Evolutionary conservation across 2,113 vertebrate species (phyloP).

Genomic region (Dascyllus trimaculatus): DNA sequence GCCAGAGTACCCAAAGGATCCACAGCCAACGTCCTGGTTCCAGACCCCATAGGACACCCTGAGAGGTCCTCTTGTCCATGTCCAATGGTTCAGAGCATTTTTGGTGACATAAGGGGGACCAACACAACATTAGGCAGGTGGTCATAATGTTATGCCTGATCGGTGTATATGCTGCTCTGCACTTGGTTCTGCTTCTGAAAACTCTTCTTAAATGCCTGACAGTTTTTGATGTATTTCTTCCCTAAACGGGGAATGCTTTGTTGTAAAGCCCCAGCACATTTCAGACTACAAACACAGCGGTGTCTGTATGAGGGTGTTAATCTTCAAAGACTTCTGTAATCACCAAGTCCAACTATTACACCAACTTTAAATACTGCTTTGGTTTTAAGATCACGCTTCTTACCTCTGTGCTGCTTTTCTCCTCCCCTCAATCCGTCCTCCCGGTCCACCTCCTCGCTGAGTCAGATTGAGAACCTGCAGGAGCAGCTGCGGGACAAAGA

Average conservation of each 20-base stretch:
- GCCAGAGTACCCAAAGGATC: too few species aligned
- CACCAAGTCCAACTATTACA: constrained; percentile 5
- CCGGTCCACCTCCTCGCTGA: not conserved
- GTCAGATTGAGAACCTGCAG: constrained; percentile 98
- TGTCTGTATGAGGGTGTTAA: constrained; percentile 22
- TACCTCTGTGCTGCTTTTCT: not conserved
- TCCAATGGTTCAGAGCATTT: too few species aligned
- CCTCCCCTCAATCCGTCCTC: not conserved
- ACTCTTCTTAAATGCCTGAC: constrained; percentile 1
- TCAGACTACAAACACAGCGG: constrained; percentile 8
- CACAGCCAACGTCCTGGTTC: too few species aligned
- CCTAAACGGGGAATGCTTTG: constrained; percentile 11
- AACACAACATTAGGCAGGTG: too few species aligned
- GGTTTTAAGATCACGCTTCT: constrained; percentile 18
- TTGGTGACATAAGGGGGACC: too few species aligned
- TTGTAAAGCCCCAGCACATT: constrained; percentile 12
- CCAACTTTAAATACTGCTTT: constrained; percentile 16
- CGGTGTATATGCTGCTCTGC: not conserved
- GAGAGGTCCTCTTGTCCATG: too few species aligned
- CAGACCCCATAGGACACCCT: too few species aligned
- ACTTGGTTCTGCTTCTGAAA: not conserved
- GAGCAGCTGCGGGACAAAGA: constrained; percentile 99
- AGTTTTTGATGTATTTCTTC: constrained; percentile 7
- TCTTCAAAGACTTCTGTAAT: constrained; percentile 49
- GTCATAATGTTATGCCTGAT: too few species aligned